A percentile compares a stretch with the other conserved stretches of the same genome.
phyloP scores from a whole-genome alignment of 1,140 invertebrate species.

The Microplitis mediator region DNA sequence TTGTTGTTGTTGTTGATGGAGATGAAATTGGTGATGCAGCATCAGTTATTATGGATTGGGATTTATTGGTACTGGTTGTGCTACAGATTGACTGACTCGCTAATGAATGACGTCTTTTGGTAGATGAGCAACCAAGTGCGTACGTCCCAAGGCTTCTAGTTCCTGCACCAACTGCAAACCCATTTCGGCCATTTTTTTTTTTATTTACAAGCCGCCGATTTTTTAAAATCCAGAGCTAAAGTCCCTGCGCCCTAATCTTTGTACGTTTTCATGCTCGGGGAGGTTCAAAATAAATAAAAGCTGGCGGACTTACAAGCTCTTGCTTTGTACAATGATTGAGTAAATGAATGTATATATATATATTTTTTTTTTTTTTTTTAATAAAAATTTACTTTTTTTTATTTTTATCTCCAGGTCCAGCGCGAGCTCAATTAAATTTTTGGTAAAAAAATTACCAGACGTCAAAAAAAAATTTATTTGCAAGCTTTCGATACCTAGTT shows the following conservation, averaged over 20 bases:
- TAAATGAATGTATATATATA: no score
- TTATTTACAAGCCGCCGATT: background rate
- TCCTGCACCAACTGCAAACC: constrained; percentile 58
- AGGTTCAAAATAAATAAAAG: no score
- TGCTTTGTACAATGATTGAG: no score
- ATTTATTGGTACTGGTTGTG: constrained; percentile 51
- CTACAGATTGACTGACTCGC: constrained; percentile 57
- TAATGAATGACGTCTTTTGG: constrained; percentile 60
- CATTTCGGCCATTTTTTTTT: constrained; percentile 33
- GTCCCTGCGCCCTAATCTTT: background rate
- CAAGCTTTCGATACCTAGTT: no score
- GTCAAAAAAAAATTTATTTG: no score
- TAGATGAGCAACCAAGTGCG: constrained; percentile 46
- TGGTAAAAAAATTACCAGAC: no score
- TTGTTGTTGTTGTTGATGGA: constrained; percentile 32
- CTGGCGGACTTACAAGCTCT: no score
- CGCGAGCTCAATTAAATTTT: no score
- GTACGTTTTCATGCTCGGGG: no score
- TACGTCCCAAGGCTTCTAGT: constrained; percentile 51
- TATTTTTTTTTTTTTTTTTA: no score
- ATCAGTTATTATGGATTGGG: constrained; percentile 54
- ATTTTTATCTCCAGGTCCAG: no score
- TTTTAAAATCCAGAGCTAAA: background rate
- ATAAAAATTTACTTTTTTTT: no score
- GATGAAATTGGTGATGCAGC: constrained; percentile 37